Base-by-base conservation (phyloP, 2,113 vertebrate species). In the Tricholaema leucomelas region DNA sequence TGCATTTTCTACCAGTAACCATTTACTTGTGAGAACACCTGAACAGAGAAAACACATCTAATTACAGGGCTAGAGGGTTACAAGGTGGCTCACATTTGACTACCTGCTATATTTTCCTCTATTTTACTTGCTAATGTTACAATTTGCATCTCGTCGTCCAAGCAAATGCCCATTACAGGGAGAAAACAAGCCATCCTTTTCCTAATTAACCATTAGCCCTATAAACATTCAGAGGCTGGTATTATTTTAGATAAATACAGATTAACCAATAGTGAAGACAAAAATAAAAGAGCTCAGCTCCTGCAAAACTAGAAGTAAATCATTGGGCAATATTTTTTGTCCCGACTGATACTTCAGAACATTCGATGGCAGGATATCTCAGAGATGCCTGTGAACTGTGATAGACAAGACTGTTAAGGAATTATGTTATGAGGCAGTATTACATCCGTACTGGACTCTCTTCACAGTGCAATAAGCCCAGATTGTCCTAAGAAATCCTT, bases 51-150 rank as follows among this genome's bases (percentile, higher is more conserved):
- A 81, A 81, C 59, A 69, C 10, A 28, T 5, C 4, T 73, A 90
- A 90, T 66, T 73, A 78, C 31, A 83, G 64, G 40, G 27, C n/a
- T n/a, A 73, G 21, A 85, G 6, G 48, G 75, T 81, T 52, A 79
- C 8, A 67, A 60, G n/a, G 35, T 80, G 38, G 55, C 56, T 82
- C 21, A 40, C 38, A 54, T 80, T 75, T 50, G 31, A 82, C n/a
- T 81, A 73, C 24, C 40, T 85, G 21, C 35, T 82, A 3, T 40
- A 75, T 85, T 82, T 92, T 76, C 50, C 66, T 72, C 54, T 48
- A 46, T 85, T 94, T 95, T 81, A 56, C 72, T 91, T 90, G 86
- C 69, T 88, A 93, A 93, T 86, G 31, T 24, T 59, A 25, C 25
- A 42, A 85, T 94, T 90, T 93, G 78, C 80, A 85, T 79, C 55